Conservation (phyloP, 2,113 vertebrate species). For the Saccopteryx leptura region DNA sequence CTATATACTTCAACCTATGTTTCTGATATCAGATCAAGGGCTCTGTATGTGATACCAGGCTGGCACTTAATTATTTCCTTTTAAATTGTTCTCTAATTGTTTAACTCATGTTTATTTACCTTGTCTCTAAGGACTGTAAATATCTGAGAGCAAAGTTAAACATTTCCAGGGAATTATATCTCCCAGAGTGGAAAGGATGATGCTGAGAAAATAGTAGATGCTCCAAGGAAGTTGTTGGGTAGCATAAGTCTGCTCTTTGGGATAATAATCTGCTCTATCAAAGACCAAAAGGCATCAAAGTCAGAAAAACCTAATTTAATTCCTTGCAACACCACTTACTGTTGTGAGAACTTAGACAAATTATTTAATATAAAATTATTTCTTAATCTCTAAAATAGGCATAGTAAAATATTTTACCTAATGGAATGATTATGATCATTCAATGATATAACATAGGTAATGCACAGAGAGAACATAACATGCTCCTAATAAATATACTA, state of each 20-base stretch:
- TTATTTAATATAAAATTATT: not conserved
- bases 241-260: not conserved
- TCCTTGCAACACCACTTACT: not conserved
- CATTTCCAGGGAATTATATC: not conserved
- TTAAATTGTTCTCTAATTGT: conserved; percentile 25
- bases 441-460: not conserved
- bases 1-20: not conserved
- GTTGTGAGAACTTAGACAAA: not conserved
- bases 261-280: not conserved
- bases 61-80: conserved; percentile 15
- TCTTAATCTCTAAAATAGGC: not conserved
- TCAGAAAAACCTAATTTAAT: not conserved
- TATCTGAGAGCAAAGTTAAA: conserved; percentile 11
- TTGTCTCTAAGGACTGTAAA: conserved; percentile 36
- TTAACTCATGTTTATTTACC: conserved; percentile 33
- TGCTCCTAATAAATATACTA: not conserved
- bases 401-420: conserved; percentile 4
- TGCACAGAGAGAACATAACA: not conserved
- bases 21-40: not conserved
- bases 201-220: not conserved
- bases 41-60: not conserved
- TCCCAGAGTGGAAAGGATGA: not conserved
- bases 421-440: not conserved
- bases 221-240: not conserved
- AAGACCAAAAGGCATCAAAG: not conserved